These are phyloP conservation scores for Andrena cerasifolii DNA, from an alignment of 1,140 invertebrate genomes.

Conservation along the genomic window DNA sequence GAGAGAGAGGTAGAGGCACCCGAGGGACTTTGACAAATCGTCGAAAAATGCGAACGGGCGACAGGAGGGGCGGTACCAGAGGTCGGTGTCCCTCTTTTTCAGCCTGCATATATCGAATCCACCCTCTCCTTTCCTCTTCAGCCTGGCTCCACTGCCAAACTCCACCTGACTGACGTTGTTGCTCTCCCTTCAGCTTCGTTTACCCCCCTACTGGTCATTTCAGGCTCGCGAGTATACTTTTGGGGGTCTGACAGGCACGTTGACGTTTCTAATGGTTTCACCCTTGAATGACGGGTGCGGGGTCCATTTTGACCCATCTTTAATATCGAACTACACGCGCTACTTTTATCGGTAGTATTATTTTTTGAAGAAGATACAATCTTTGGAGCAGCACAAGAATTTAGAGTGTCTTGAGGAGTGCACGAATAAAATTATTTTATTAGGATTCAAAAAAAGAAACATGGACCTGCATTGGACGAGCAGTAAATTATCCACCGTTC, in stretches of 20 bases:
- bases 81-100: slow-evolving; percentile 43
- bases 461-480: too few species aligned
- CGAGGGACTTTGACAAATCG: slow-evolving; percentile 79
- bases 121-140: slow-evolving; percentile 20
- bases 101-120: slow-evolving; percentile 3
- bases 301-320: too few species aligned
- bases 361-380: too few species aligned
- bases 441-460: too few species aligned
- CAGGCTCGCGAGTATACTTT: background rate
- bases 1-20: slow-evolving; percentile 11
- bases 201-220: slow-evolving; percentile 5
- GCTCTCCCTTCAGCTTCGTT: slow-evolving; percentile 1
- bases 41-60: slow-evolving; percentile 75
- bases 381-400: too few species aligned
- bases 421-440: too few species aligned
- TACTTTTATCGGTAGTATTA: too few species aligned
- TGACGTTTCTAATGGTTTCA: background rate
- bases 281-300: too few species aligned
- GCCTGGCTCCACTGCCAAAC: slow-evolving; percentile 42
- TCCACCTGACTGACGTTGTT: slow-evolving; percentile 34
- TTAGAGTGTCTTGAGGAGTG: too few species aligned
- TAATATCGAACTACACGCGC: too few species aligned
- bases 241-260: background rate
- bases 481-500: too few species aligned
- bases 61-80: slow-evolving; percentile 23